Conservation (phyloP, 2,888 invertebrate genomes). For the Liopterus haemorrhoidalis region DNA sequence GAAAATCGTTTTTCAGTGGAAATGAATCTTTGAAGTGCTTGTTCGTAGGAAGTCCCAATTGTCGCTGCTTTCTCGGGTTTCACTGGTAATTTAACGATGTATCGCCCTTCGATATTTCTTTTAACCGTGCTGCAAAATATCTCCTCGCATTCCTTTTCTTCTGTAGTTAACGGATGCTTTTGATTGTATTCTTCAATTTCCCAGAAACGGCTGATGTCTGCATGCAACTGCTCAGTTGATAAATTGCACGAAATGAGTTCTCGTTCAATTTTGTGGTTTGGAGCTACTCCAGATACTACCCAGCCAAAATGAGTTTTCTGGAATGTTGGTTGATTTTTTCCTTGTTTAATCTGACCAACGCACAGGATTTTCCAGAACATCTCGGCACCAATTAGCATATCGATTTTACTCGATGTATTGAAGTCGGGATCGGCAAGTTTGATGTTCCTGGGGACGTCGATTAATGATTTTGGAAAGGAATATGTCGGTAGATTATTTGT, state of each 20-base stretch:
- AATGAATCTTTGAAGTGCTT: slow-evolving; percentile 15
- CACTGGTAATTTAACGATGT: neutral
- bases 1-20: slow-evolving; percentile 17
- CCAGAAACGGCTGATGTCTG: no score
- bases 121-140: neutral
- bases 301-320: slow-evolving; percentile 23
- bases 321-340: neutral
- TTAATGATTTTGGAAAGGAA: neutral
- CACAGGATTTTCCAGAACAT: slow-evolving; percentile 23
- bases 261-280: no score
- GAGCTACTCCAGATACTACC: slow-evolving; percentile 25
- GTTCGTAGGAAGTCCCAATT: slow-evolving; percentile 16
- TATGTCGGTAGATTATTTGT: slow-evolving; percentile 7
- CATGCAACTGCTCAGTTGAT: no score
- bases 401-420: neutral
- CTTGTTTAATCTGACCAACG: slow-evolving; percentile 17
- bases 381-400: slow-evolving; percentile 17
- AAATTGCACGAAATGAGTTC: no score
- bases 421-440: slow-evolving; percentile 14
- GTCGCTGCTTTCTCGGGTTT: neutral
- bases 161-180: no score
- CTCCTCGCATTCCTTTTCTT: neutral
- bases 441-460: slow-evolving; percentile 6
- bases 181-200: no score
- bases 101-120: neutral